Evolutionary conservation across 2,113 vertebrate species (phyloP), one percentile per base, ranked within the genome.

Genomic region (Osmerus eperlanus): DNA sequence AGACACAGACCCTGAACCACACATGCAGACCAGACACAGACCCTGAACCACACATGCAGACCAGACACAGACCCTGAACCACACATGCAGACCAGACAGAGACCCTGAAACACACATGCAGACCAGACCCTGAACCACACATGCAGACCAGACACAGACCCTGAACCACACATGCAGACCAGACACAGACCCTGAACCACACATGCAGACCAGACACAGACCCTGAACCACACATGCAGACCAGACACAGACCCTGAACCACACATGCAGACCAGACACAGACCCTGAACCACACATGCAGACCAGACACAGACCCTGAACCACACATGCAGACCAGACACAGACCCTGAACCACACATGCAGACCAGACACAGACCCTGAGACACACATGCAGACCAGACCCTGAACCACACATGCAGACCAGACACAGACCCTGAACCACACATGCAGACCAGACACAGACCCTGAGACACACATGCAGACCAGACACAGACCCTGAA

Each of bases 291-390:
- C 53, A 41, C 21, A 21, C 21, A 21, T 21, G 36, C 5, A 8
- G 36, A 41, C 6, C 36, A 41, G 36, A 8, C 5, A 3, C 1
- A 32, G 29, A 5, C 3, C 80, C 16, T 28, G 84, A 72, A 54
- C 73, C 53, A 32, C 21, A 21, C 21, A 21, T 21, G 29, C 3
- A 5, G 29, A 32, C 5, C 21, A 21, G 21, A 21, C 21, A 0
- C 29, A 32, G 29, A 5, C 3, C 80, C 16, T 28, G 84, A 72
- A 54, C 73, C 53, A 32, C 21, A 21, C 21, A 21, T 21, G 29
- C 21, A 21, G 21, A 21, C 21, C 21, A 21, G 21, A 21, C 21
- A 21, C 21, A 21, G 21, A 21, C 21, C 21, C 21, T 21, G 21
- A 21, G 1, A 0, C 21, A 21, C 21, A 21, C 21, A 21, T 21